phyloP scores from a whole-genome alignment of 2,888 invertebrate species.

The Crematogaster levior region DNA sequence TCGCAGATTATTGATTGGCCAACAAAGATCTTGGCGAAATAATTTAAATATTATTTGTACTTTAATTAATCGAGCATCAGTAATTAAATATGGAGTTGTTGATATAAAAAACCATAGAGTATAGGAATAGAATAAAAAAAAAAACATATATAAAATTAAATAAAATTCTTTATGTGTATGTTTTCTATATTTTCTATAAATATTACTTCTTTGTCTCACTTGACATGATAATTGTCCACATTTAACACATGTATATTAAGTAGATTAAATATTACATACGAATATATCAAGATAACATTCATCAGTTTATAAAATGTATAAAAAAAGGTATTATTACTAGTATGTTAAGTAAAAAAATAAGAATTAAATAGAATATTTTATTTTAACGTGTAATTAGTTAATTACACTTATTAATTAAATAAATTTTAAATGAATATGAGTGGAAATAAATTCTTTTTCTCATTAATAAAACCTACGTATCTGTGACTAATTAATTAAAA shows the following conservation, averaged over 20 bases:
- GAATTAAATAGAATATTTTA: not conserved
- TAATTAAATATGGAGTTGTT: too few relatives aligned
- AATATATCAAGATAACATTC: not conserved
- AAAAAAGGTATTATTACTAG: not conserved
- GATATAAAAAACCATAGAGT: too few relatives aligned
- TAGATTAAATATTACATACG: not conserved
- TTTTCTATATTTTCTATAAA: too few relatives aligned
- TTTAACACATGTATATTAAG: not conserved
- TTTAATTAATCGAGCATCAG: too few relatives aligned
- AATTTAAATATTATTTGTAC: too few relatives aligned
- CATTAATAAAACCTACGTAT: slow-evolving; percentile 8
- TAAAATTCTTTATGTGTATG: too few relatives aligned
- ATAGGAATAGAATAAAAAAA: too few relatives aligned
- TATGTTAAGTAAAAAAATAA: not conserved
- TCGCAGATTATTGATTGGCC: too few relatives aligned
- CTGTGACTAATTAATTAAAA: slow-evolving; percentile 40
- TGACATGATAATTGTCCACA: not conserved
- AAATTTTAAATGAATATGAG: not conserved
- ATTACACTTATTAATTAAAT: slow-evolving; percentile 26
- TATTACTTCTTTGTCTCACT: too few relatives aligned
- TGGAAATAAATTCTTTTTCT: not conserved
- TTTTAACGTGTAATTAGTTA: not conserved
- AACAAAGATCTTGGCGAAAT: too few relatives aligned
- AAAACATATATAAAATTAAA: too few relatives aligned
- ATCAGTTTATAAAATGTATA: not conserved